These are phyloP conservation scores for Panulirus ornatus DNA, from an alignment of 1,140 invertebrate species.

Conservation along the genomic window DNA sequence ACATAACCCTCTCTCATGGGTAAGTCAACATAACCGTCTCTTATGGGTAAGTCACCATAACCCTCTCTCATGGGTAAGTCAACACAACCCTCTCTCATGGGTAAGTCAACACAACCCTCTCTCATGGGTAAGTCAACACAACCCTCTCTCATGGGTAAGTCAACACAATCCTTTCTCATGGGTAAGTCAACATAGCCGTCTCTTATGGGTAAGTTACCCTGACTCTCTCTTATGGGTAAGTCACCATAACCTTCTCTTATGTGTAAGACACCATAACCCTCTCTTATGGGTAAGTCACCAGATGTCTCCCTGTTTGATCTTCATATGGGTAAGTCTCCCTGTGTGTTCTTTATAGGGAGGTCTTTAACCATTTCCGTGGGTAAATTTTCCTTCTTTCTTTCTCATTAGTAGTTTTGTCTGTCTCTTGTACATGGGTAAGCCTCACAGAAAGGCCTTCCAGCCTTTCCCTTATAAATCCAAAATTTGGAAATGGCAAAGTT, in stretches of 20 bases:
- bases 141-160: not conserved
- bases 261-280: no score
- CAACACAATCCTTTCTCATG: not conserved
- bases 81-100: constrained; percentile 56
- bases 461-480: no score
- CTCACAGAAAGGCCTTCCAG: no score
- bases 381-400: not conserved
- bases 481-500: no score
- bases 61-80: not conserved
- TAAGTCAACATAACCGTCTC: no score
- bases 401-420: not conserved
- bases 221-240: no score
- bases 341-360: not conserved
- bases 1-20: no score
- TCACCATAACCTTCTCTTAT: no score
- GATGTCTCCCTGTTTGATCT: not conserved
- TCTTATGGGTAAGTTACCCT: not conserved
- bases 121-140: not conserved
- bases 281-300: no score
- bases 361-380: no score
- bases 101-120: constrained; percentile 2
- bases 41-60: constrained; percentile 55
- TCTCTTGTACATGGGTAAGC: not conserved
- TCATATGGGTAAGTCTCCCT: not conserved
- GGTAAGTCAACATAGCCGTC: not conserved